These are phyloP conservation scores for Pelecanus crispus DNA, from an alignment of 2,113 vertebrate genomes.

Conservation along the genomic window DNA sequence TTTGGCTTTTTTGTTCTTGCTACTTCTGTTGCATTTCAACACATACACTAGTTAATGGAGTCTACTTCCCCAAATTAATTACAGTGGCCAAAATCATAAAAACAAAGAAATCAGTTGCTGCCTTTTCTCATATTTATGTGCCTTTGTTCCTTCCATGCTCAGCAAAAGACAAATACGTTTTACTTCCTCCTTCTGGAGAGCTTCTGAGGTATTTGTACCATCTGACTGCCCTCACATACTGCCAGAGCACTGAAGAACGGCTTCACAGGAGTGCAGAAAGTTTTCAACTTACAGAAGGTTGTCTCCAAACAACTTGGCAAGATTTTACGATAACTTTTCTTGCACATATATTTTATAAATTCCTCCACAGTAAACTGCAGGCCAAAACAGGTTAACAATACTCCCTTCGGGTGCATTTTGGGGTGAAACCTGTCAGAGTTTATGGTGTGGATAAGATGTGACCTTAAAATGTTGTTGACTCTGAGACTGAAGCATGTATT, in stretches of 20 bases:
- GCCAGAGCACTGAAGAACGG: background rate
- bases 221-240: background rate
- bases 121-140: background rate
- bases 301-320: background rate
- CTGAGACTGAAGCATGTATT: background rate
- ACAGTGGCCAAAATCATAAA: background rate
- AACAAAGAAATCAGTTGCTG: background rate
- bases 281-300: background rate
- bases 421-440: background rate
- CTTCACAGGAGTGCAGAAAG: background rate
- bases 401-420: background rate
- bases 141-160: background rate
- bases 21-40: background rate
- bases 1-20: background rate
- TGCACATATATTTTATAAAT: background rate
- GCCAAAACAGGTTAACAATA: background rate
- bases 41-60: background rate
- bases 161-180: background rate
- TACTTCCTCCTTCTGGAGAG: background rate
- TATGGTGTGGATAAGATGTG: background rate
- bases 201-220: background rate
- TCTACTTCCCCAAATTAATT: background rate
- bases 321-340: background rate
- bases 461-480: background rate
- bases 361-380: background rate